Evolutionary conservation across 2,797 vertebrate species (phyloP).

Genomic region (Dicrostonyx torquatus): DNA sequence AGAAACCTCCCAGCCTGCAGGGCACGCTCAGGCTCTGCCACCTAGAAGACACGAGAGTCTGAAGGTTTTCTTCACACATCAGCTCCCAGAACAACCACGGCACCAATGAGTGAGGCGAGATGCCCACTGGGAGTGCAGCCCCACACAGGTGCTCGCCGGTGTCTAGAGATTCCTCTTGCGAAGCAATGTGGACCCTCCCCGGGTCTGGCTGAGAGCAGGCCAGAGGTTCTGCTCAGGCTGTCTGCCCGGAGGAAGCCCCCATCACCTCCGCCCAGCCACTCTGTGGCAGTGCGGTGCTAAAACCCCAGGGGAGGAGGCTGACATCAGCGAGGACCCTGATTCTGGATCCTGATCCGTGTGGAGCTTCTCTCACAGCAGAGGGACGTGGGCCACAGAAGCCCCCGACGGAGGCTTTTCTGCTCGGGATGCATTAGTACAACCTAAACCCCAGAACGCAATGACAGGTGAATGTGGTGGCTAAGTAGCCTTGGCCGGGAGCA

Average conservation of each 20-base stretch:
- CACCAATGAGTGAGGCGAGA: rapidly evolving
- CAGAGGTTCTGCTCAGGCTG: background rate
- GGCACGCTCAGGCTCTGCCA: background rate
- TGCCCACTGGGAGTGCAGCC: background rate
- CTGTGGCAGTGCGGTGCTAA: rapidly evolving
- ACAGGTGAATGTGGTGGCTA: rapidly evolving
- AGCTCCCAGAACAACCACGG: background rate
- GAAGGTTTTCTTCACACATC: too few species aligned
- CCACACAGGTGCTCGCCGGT: background rate
- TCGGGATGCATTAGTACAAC: background rate
- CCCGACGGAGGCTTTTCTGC: background rate
- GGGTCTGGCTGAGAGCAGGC: background rate
- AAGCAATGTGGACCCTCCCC: too few species aligned
- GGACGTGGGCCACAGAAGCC: background rate
- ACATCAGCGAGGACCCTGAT: background rate
- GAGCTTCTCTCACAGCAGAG: background rate
- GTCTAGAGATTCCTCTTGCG: background rate
- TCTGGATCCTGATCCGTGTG: background rate
- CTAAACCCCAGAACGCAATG: background rate
- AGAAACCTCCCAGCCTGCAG: rapidly evolving
- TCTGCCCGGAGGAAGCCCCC: background rate
- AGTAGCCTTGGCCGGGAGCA: rapidly evolving
- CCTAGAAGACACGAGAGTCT: background rate
- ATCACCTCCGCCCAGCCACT: background rate
- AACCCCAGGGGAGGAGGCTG: background rate